Evolutionary conservation across 2,888 invertebrate genomes (phyloP).

Genomic region (Archips crataeganus): DNA sequence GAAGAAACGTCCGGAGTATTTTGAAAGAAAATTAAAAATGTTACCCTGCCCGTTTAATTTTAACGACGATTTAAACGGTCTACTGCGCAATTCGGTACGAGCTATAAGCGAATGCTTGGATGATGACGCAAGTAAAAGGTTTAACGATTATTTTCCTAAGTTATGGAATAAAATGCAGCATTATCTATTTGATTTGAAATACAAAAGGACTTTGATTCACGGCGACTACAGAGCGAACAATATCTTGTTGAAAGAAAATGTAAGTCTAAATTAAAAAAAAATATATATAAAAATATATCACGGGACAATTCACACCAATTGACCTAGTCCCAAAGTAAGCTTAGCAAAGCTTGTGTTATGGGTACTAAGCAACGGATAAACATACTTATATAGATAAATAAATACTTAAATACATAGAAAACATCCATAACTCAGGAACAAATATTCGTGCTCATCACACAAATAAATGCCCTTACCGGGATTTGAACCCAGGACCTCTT

Average conservation of each 20-base stretch:
- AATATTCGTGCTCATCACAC: no score
- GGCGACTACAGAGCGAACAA: slow-evolving; percentile 72
- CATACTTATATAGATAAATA: no score
- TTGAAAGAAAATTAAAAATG: slow-evolving; percentile 47
- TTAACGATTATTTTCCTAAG: neutral
- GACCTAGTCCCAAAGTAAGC: no score
- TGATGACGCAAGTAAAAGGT: neutral
- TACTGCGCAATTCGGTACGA: slow-evolving; percentile 46
- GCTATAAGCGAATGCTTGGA: slow-evolving; percentile 16
- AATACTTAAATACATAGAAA: no score
- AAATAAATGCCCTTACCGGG: no score
- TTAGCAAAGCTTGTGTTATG: no score
- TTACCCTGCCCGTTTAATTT: slow-evolving; percentile 47
- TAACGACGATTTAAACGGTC: slow-evolving; percentile 52
- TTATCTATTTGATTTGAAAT: slow-evolving; percentile 21
- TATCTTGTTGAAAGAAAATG: slow-evolving; percentile 60
- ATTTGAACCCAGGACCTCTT: no score
- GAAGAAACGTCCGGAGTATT: slow-evolving; percentile 45
- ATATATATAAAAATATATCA: no score
- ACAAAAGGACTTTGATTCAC: slow-evolving; percentile 58
- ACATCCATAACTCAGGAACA: no score
- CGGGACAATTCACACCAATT: no score
- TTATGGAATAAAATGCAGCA: neutral
- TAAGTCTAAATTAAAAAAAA: slow-evolving; percentile 59
- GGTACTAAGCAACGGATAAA: no score